Percentiles rank a stretch among this genome's conserved stretches.
Evolutionary conservation across 2,888 invertebrate genomes (phyloP).

Genomic region (Charanyca ferruginea): DNA sequence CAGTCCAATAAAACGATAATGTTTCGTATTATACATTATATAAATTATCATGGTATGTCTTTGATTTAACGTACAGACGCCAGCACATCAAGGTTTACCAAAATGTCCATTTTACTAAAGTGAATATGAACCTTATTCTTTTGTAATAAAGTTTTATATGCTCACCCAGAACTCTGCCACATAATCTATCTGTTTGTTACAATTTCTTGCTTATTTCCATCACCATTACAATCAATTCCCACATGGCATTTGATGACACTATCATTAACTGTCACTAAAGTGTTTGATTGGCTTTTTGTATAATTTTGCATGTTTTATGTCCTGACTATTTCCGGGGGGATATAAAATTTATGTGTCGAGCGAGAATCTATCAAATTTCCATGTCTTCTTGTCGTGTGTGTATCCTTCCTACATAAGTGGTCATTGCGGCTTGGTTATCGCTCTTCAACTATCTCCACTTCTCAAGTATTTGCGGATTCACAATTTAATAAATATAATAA

Average conservation of each 20-base stretch:
- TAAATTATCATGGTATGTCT: too few relatives aligned
- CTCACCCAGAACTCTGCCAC: too few relatives aligned
- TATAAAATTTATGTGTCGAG: background rate
- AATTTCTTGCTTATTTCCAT: background rate
- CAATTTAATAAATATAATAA: too few relatives aligned
- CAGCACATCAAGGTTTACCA: too few relatives aligned
- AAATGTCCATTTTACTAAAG: too few relatives aligned
- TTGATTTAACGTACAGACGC: too few relatives aligned
- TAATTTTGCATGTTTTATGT: slow-evolving; percentile 17
- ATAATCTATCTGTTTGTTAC: background rate
- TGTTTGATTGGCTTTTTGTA: slow-evolving; percentile 18
- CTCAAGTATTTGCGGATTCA: too few relatives aligned
- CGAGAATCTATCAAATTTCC: background rate
- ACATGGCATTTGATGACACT: slow-evolving; percentile 9
- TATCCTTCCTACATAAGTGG: background rate
- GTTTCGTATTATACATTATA: too few relatives aligned
- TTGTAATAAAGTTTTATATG: too few relatives aligned
- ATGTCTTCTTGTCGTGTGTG: background rate
- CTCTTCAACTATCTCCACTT: too few relatives aligned
- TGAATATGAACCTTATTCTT: too few relatives aligned
- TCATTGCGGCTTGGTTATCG: background rate
- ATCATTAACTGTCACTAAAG: slow-evolving; percentile 11
- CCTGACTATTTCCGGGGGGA: slow-evolving; percentile 8
- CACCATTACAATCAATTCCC: background rate
- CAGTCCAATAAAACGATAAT: background rate